phyloP scores from a whole-genome alignment of 2,888 invertebrate species.

The Parelbella ahira region DNA sequence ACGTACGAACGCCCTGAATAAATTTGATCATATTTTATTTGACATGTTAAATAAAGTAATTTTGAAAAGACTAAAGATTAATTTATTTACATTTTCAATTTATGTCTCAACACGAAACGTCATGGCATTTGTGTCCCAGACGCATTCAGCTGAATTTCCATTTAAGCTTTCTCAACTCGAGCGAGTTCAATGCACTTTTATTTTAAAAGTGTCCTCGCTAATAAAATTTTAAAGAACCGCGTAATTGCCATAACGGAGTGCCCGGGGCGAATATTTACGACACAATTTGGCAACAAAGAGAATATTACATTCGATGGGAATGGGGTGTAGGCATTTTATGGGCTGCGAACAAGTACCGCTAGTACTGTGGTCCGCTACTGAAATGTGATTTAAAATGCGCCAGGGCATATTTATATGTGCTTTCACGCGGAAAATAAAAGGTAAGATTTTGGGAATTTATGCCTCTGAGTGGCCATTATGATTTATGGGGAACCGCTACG shows the following conservation, averaged over 20 bases:
- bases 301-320: constrained; percentile 30
- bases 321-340: constrained; percentile 24
- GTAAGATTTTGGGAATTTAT: constrained; percentile 24
- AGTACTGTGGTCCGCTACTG: constrained; percentile 16
- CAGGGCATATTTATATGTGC: constrained; percentile 21
- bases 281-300: constrained; percentile 34
- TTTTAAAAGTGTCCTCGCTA: constrained; percentile 29
- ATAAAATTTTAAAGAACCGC: constrained; percentile 39
- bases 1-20: too few species aligned
- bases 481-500: constrained; percentile 9
- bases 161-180: constrained; percentile 7
- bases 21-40: too few species aligned
- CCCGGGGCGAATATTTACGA: constrained; percentile 43
- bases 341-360: constrained; percentile 19
- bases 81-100: constrained; percentile 14
- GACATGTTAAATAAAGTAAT: too few species aligned
- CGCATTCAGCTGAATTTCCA: constrained; percentile 8
- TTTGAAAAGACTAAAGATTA: constrained; percentile 1
- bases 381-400: constrained; percentile 23
- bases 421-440: constrained; percentile 23
- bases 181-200: constrained; percentile 14
- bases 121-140: constrained; percentile 1
- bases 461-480: constrained; percentile 16
- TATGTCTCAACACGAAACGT: constrained; percentile 6
- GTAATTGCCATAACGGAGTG: constrained; percentile 41